phyloP scores from a whole-genome alignment of 1,140 invertebrate genomes.

The Amyelois transitella region DNA sequence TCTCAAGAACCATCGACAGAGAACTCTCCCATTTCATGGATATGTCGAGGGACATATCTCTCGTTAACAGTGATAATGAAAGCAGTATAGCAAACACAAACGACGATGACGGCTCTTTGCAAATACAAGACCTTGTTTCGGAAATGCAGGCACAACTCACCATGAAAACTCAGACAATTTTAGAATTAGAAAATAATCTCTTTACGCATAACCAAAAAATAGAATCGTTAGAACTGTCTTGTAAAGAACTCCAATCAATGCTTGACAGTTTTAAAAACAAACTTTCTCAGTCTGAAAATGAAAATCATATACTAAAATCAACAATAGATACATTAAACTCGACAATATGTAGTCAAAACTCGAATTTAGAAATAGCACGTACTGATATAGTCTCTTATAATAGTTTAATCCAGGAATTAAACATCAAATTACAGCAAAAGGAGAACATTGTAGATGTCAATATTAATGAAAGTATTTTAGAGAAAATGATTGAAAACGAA shows the following conservation, averaged over 20 bases:
- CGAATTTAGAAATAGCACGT: constrained; percentile 28
- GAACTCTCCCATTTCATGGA: constrained; percentile 34
- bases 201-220: constrained; percentile 34
- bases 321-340: constrained; percentile 43
- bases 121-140: constrained; percentile 18
- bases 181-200: constrained; percentile 41
- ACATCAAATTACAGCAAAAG: constrained; percentile 36
- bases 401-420: constrained; percentile 41
- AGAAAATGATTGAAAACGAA: constrained; percentile 48
- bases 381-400: constrained; percentile 47
- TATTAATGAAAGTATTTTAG: constrained; percentile 30
- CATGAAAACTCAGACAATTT: constrained; percentile 31
- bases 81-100: constrained; percentile 25
- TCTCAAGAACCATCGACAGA: constrained; percentile 18
- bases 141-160: constrained; percentile 32
- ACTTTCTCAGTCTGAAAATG: constrained; percentile 28
- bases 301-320: constrained; percentile 36
- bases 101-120: constrained; percentile 11
- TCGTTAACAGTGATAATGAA: constrained; percentile 41
- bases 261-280: constrained; percentile 36
- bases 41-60: constrained; percentile 35
- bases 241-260: constrained; percentile 29
- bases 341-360: constrained; percentile 45
- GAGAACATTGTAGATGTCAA: constrained; percentile 19
- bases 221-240: constrained; percentile 34